Conservation (phyloP, 2,113 vertebrate species). For the Chrysochloris asiatica region DNA sequence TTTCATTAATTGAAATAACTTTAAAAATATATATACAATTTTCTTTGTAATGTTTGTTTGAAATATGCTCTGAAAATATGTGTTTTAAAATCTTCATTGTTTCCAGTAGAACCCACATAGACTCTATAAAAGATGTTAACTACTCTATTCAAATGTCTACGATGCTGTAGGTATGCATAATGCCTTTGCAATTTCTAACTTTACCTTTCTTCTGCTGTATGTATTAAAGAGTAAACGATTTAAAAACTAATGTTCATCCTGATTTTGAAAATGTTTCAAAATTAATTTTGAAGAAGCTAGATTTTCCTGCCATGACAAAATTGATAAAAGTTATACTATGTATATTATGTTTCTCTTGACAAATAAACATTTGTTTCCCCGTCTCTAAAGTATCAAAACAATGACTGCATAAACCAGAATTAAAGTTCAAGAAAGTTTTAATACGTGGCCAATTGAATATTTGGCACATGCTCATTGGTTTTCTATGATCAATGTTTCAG, state of each 20-base stretch:
- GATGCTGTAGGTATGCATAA: background rate
- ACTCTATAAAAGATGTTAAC: conserved; percentile 25
- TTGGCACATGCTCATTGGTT: conserved; percentile 30
- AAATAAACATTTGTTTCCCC: conserved; percentile 22
- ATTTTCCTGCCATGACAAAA: conserved; percentile 18
- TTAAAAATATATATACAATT: conserved; percentile 6
- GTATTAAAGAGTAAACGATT: background rate
- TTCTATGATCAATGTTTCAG: conserved; percentile 36
- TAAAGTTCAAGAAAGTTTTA: conserved; percentile 37
- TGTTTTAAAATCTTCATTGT: background rate
- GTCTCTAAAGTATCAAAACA: conserved; percentile 18
- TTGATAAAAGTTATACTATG: conserved; percentile 35
- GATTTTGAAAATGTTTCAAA: background rate
- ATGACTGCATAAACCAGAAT: background rate
- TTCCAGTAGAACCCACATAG: background rate
- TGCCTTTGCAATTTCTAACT: background rate
- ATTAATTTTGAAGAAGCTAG: background rate
- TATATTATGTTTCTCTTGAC: background rate
- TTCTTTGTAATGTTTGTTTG: background rate
- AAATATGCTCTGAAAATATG: conserved; percentile 18
- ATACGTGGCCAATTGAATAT: background rate
- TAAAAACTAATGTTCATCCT: background rate
- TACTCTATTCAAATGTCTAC: background rate
- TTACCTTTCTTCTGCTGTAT: background rate
- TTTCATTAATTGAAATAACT: background rate